These are phyloP conservation scores for Netelia fuscicornis DNA, from an alignment of 2,888 invertebrate genomes.

Conservation along the genomic window DNA sequence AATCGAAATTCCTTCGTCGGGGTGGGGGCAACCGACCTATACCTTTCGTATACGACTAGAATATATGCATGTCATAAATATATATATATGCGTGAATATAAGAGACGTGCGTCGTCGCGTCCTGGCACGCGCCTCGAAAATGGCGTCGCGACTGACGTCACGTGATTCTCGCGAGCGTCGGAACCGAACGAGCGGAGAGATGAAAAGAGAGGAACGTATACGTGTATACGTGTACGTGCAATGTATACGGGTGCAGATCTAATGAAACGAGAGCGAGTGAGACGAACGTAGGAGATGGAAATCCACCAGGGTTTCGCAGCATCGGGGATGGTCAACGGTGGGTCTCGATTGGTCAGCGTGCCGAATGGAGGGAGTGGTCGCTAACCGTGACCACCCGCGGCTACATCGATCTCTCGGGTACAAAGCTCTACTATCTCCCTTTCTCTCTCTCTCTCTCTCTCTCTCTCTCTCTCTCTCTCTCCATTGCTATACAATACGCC, in stretches of 20 bases:
- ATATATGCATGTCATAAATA: slow-evolving; percentile 6
- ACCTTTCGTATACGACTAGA: not conserved
- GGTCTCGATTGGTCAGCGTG: slow-evolving; percentile 81
- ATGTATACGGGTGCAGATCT: not conserved
- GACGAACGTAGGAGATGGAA: slow-evolving; percentile 73
- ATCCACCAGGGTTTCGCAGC: slow-evolving; percentile 70
- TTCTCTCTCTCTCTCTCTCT: slow-evolving; percentile 45
- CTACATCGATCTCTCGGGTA: slow-evolving; percentile 82
- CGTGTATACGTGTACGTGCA: not conserved
- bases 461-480: slow-evolving; percentile 13
- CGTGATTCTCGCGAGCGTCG: slow-evolving; percentile 73
- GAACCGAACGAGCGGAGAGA: slow-evolving; percentile 71
- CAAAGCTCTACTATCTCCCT: slow-evolving; percentile 31
- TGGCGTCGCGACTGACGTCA: slow-evolving; percentile 83
- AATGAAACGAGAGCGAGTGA: slow-evolving; percentile 68
- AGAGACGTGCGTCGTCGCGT: slow-evolving; percentile 64
- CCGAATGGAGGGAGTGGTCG: slow-evolving; percentile 83
- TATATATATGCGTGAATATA: slow-evolving; percentile 8
- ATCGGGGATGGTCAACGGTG: slow-evolving; percentile 80
- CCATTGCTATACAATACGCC: slow-evolving; percentile 15
- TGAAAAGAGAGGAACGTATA: slow-evolving; percentile 69
- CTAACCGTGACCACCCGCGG: slow-evolving; percentile 74
- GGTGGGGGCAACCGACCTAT: not conserved
- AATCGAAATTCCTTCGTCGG: slow-evolving; percentile 28
- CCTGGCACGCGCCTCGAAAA: slow-evolving; percentile 83